Evolutionary conservation across 2,113 vertebrate genomes (phyloP).

Genomic region (Coptodon bakossiorum): DNA sequence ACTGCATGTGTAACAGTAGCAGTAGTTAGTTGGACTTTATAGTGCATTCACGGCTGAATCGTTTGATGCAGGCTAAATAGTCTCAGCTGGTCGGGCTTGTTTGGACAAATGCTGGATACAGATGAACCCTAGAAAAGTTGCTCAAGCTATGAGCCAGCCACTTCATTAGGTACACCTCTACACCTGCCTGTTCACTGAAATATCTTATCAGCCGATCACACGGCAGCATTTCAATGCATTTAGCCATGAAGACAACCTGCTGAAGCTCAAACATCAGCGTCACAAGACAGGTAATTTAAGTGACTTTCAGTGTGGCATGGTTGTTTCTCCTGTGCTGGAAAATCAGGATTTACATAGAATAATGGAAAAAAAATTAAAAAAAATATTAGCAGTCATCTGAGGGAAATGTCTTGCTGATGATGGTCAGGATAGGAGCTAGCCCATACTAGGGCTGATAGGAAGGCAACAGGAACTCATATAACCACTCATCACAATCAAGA

Average conservation of each 20-base stretch:
- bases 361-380: background rate
- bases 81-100: background rate
- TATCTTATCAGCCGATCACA: background rate
- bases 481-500: background rate
- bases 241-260: background rate
- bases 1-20: background rate
- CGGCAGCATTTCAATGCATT: background rate
- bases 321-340: background rate
- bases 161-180: background rate
- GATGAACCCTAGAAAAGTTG: background rate
- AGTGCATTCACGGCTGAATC: background rate
- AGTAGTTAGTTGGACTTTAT: background rate
- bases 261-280: background rate
- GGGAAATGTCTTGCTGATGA: background rate
- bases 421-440: background rate
- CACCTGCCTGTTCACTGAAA: background rate
- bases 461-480: background rate
- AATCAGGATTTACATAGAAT: background rate
- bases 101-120: background rate
- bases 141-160: background rate
- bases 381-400: background rate
- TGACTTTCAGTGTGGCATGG: background rate
- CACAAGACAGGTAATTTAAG: background rate
- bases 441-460: background rate
- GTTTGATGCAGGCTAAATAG: background rate